These are phyloP conservation scores for Tyrannus savana DNA, from an alignment of 2,113 vertebrate genomes.

Conservation along the genomic window DNA sequence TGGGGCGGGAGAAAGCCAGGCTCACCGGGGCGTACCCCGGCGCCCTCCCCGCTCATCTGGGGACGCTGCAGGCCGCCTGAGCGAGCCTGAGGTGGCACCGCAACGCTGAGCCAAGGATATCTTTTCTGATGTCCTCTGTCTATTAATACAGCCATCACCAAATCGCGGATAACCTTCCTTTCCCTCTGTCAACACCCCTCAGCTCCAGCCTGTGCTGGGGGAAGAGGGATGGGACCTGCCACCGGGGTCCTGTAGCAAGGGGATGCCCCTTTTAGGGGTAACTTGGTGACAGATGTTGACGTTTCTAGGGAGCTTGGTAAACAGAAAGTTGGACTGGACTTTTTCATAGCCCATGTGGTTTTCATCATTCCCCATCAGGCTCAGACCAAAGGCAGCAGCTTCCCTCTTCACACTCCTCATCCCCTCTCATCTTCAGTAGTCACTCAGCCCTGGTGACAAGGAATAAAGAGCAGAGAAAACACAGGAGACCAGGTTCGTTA, in stretches of 20 bases:
- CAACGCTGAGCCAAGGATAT: neutral
- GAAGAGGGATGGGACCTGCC: conserved; percentile 63
- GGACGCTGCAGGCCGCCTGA: neutral
- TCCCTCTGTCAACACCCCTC: conserved; percentile 52
- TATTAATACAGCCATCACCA: conserved; percentile 45
- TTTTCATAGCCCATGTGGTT: conserved; percentile 76
- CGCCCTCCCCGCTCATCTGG: accelerated
- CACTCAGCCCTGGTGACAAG: conserved; percentile 59
- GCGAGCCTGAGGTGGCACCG: neutral
- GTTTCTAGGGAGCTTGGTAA: conserved; percentile 70
- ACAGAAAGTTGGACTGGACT: conserved; percentile 72
- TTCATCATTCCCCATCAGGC: conserved; percentile 72
- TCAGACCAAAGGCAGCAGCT: conserved; percentile 70
- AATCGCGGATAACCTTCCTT: conserved; percentile 28
- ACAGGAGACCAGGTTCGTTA: conserved; percentile 22
- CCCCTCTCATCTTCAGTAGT: conserved; percentile 65
- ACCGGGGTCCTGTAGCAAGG: conserved; percentile 26
- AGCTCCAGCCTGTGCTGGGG: neutral
- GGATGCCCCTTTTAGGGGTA: conserved; percentile 61
- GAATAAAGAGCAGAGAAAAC: conserved; percentile 66
- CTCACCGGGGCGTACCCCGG: neutral
- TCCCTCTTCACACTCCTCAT: conserved; percentile 68
- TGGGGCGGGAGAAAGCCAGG: too few species aligned
- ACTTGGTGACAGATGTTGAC: conserved; percentile 76
- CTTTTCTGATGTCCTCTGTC: conserved; percentile 13